A percentile compares a stretch with the other conserved stretches of the same genome.
phyloP scores from a whole-genome alignment of 1,140 invertebrate genomes.

The Drosophila ambigua region DNA sequence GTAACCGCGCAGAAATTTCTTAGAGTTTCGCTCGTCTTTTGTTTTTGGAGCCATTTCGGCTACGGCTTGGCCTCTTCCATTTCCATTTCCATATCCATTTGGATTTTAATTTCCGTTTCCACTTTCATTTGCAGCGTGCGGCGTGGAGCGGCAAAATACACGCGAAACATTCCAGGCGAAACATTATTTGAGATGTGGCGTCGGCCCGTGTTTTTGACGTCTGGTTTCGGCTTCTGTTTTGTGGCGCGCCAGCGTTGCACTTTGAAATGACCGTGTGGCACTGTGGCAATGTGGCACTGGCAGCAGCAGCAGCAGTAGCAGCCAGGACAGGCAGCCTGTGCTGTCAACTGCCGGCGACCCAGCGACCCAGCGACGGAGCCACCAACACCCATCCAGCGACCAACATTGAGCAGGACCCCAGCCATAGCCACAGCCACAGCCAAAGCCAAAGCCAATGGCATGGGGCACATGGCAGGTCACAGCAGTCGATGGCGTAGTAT shows the following conservation, averaged over 20 bases:
- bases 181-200: background rate
- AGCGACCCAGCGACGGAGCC: background rate
- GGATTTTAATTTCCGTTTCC: no score
- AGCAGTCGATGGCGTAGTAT: constrained; percentile 9
- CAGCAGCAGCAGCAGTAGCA: no score
- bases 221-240: background rate
- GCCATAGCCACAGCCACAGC: background rate
- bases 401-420: background rate
- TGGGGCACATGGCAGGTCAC: constrained; percentile 1
- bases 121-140: no score
- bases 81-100: no score
- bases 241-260: constrained; percentile 17
- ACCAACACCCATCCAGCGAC: background rate
- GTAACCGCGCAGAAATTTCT: no score
- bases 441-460: constrained; percentile 4
- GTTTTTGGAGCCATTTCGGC: no score
- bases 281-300: constrained; percentile 7
- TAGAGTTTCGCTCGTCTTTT: no score
- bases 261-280: constrained; percentile 26
- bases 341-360: no score
- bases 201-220: background rate
- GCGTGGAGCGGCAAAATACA: no score
- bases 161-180: no score
- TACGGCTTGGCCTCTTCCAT: no score
- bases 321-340: no score